Evolutionary conservation across 1,140 invertebrate species (phyloP).

Genomic region (Drosophila ambigua): DNA sequence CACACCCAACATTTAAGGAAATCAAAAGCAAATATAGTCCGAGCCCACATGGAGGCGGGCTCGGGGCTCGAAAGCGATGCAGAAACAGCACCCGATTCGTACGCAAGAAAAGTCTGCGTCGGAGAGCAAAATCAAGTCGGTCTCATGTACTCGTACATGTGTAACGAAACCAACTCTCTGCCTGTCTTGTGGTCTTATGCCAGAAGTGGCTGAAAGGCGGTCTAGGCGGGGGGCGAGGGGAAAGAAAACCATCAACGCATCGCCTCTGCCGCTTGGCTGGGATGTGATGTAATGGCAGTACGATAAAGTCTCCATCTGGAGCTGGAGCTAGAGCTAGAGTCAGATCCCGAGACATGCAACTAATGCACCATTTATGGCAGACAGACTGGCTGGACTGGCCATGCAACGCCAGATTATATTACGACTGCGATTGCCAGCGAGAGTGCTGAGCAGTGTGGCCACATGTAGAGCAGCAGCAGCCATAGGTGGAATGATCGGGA

Average conservation of each 20-base stretch:
- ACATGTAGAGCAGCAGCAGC: conserved; percentile 67
- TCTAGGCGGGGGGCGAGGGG: conserved; percentile 3
- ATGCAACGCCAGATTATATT: conserved; percentile 56
- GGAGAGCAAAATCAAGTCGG: conserved; percentile 2
- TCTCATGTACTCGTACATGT: conserved; percentile 26
- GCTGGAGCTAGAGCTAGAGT: conserved; percentile 22
- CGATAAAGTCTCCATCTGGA: conserved; percentile 64
- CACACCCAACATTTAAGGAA: conserved; percentile 78
- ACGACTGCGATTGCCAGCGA: conserved; percentile 31
- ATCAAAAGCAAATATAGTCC: conserved; percentile 65
- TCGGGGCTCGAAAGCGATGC: conserved; percentile 16
- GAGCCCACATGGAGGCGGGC: conserved; percentile 32
- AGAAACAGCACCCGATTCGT: conserved; percentile 22
- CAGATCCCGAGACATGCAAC: conserved; percentile 53
- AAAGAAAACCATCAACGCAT: conserved; percentile 65
- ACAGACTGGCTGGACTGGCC: conserved; percentile 43
- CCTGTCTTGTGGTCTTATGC: conserved; percentile 51
- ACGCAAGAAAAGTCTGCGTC: conserved; percentile 48
- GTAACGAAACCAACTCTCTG: conserved; percentile 61
- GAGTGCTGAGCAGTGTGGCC: conserved; percentile 11
- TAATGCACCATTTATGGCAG: conserved; percentile 75
- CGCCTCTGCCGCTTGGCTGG: conserved; percentile 33
- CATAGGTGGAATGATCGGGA: conserved; percentile 2
- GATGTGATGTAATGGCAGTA: conserved; percentile 69
- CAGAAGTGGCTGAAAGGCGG: conserved; percentile 36